A percentile compares a stretch with the other conserved stretches of the same genome.
These are phyloP conservation scores for Heliconius congener DNA, from an alignment of 1,140 invertebrate genomes.

Conservation along the genomic window DNA sequence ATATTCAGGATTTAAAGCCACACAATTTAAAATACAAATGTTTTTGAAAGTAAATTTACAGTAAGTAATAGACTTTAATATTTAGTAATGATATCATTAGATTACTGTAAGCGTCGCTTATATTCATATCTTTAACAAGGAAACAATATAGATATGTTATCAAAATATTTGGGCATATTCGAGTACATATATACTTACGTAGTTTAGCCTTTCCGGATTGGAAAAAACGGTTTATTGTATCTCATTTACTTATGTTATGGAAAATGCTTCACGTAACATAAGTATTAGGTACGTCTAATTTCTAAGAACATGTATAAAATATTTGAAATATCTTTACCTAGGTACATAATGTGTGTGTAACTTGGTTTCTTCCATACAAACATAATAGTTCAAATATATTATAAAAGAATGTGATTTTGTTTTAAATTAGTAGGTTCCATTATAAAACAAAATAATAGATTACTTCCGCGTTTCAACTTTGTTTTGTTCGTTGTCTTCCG, in stretches of 20 bases:
- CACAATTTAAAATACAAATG: too few species aligned
- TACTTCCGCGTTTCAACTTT: too few species aligned
- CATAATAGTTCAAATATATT: too few species aligned
- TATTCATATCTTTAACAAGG: background rate
- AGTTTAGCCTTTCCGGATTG: background rate
- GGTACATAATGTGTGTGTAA: background rate
- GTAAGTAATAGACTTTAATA: background rate
- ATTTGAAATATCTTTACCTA: background rate
- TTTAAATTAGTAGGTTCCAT: too few species aligned
- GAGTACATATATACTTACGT: background rate
- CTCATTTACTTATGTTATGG: too few species aligned
- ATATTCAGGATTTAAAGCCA: too few species aligned
- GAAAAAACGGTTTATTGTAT: background rate
- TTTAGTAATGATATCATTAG: background rate
- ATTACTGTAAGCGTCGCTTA: background rate
- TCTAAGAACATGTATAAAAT: background rate
- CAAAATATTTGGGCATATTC: conserved; percentile 10
- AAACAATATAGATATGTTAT: conserved; percentile 1
- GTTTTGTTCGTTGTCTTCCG: too few species aligned
- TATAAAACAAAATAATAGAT: too few species aligned
- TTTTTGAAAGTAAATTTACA: too few species aligned
- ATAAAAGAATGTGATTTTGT: too few species aligned
- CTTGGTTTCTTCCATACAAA: background rate
- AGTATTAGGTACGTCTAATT: too few species aligned
- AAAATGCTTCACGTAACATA: too few species aligned